Evolutionary conservation across 1,140 invertebrate species (phyloP).

Genomic region (Papilio helenus): DNA sequence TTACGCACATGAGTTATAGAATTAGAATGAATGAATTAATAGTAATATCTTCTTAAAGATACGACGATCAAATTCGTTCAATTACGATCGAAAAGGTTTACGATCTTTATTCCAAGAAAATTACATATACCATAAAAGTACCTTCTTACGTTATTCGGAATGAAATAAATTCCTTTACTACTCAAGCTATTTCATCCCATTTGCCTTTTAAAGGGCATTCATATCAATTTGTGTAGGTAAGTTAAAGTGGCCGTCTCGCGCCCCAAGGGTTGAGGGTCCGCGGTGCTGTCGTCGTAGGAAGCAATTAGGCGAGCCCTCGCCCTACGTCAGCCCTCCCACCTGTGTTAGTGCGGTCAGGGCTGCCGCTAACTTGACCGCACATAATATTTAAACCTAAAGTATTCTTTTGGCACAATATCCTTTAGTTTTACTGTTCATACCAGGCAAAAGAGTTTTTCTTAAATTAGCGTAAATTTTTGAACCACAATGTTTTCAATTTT

Average conservation of each 20-base stretch:
- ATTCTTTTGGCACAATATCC: background rate
- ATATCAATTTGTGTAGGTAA: constrained; percentile 38
- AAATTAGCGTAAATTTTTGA: too few relatives aligned
- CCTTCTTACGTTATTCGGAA: too few relatives aligned
- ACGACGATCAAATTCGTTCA: too few relatives aligned
- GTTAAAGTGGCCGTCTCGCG: constrained; percentile 38
- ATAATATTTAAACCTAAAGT: background rate
- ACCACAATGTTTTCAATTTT: too few relatives aligned
- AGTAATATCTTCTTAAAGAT: too few relatives aligned
- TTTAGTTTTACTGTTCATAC: background rate
- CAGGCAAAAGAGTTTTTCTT: background rate
- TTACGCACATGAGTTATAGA: background rate
- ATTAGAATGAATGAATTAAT: too few relatives aligned
- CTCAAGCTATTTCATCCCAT: constrained; percentile 9
- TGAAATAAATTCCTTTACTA: background rate
- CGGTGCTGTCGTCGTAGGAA: constrained; percentile 35
- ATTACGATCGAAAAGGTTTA: too few relatives aligned
- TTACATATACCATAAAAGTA: too few relatives aligned
- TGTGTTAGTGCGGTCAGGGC: constrained; percentile 18
- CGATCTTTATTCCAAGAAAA: too few relatives aligned
- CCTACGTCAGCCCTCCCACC: constrained; percentile 37
- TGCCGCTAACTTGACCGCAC: constrained; percentile 16
- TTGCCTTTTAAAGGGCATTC: constrained; percentile 35
- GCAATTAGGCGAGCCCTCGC: constrained; percentile 36
- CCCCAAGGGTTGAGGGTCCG: constrained; percentile 23